A percentile compares a stretch with the other conserved stretches of the same genome.
Evolutionary conservation across 1,140 invertebrate genomes (phyloP).

Genomic region (Drusus annulatus): DNA sequence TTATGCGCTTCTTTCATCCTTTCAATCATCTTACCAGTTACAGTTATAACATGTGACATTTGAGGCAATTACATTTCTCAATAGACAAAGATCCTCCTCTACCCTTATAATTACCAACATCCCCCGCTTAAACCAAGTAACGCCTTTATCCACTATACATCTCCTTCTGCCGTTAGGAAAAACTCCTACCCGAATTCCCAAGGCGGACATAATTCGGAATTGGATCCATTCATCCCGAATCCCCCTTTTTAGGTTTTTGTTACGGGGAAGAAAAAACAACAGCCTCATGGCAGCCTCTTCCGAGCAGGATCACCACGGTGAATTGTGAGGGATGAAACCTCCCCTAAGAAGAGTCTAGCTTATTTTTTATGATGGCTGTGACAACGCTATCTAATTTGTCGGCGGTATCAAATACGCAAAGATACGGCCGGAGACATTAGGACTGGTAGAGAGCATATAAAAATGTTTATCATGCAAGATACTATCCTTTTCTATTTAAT

Average conservation of each 20-base stretch:
- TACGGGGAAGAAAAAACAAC: constrained; percentile 54
- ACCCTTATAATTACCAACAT: constrained; percentile 55
- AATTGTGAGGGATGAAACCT: constrained; percentile 45
- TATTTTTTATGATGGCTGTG: constrained; percentile 57
- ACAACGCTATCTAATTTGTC: constrained; percentile 57
- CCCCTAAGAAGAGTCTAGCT: constrained; percentile 22
- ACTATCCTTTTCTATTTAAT: no score
- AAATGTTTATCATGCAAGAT: not conserved
- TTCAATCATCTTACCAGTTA: no score
- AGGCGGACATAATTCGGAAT: constrained; percentile 74
- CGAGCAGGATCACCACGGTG: not conserved
- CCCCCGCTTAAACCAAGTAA: constrained; percentile 53
- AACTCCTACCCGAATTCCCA: constrained; percentile 65
- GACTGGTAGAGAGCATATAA: not conserved
- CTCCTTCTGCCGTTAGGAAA: constrained; percentile 52
- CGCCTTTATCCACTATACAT: constrained; percentile 57
- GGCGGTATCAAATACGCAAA: constrained; percentile 30
- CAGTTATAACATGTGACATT: no score
- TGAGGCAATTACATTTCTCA: constrained; percentile 28
- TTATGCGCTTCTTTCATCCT: no score
- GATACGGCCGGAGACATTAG: constrained; percentile 22
- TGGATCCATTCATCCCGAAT: constrained; percentile 71
- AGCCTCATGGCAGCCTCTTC: constrained; percentile 35
- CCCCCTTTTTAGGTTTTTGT: constrained; percentile 55
- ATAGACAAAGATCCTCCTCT: not conserved